Evolutionary conservation across 2,797 vertebrate genomes (phyloP).

Genomic region (Amphiprion clarkii): DNA sequence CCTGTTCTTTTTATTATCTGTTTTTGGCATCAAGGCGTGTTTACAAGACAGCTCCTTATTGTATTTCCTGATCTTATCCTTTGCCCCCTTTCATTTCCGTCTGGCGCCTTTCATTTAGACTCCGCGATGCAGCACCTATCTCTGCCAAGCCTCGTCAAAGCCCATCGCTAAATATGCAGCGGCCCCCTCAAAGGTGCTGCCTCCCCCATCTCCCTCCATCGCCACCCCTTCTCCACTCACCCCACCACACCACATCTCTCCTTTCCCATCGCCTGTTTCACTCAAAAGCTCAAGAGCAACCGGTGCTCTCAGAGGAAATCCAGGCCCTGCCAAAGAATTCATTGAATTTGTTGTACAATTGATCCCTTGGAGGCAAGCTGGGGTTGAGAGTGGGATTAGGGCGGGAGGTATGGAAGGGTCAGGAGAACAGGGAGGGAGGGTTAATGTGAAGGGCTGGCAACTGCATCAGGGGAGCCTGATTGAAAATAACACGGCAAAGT

Average conservation of each 20-base stretch:
- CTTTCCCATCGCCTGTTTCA: constrained; percentile 49
- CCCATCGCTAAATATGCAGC: constrained; percentile 69
- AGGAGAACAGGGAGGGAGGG: constrained; percentile 62
- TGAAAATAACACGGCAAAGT: constrained; percentile 78
- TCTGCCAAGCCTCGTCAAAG: constrained; percentile 70
- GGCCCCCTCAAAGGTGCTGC: constrained; percentile 53
- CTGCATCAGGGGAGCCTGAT: constrained; percentile 73
- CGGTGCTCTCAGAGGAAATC: constrained; percentile 80
- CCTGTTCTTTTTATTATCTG: constrained; percentile 76
- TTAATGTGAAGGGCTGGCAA: constrained; percentile 70
- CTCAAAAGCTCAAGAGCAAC: constrained; percentile 71
- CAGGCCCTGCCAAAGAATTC: constrained; percentile 77
- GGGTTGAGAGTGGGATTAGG: constrained; percentile 46
- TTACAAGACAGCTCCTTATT: constrained; percentile 84
- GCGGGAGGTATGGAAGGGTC: constrained; percentile 51
- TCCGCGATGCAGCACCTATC: constrained; percentile 56
- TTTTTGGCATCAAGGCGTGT: constrained; percentile 78
- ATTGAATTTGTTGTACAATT: constrained; percentile 82
- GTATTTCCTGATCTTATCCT: constrained; percentile 83
- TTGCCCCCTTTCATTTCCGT: constrained; percentile 84
- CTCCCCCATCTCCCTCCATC: constrained; percentile 11
- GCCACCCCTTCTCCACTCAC: background rate
- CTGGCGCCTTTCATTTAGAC: constrained; percentile 79
- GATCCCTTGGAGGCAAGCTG: constrained; percentile 73
- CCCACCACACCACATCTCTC: constrained; percentile 22